Conservation (phyloP, 2,888 invertebrate species). For the Cylloceria caligata region DNA sequence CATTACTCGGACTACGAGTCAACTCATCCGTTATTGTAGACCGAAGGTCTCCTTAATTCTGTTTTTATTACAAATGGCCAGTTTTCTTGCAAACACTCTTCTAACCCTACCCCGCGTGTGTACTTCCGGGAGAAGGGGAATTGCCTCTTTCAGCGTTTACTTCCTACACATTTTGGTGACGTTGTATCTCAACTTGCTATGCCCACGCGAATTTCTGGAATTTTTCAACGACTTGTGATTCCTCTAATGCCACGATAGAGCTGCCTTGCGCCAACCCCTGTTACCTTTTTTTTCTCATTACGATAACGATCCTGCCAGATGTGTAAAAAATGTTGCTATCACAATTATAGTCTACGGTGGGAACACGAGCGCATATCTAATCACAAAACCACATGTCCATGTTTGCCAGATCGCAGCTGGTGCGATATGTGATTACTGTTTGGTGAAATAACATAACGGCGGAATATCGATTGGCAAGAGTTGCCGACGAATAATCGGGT, state of each 20-base stretch:
- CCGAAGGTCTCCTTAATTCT: neutral
- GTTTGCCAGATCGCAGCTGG: slow-evolving; percentile 67
- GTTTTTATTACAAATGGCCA: neutral
- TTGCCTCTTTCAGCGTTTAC: slow-evolving; percentile 18
- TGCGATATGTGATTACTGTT: neutral
- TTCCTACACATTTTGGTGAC: slow-evolving; percentile 22
- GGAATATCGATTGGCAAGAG: neutral
- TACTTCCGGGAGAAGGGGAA: slow-evolving; percentile 34
- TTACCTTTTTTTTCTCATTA: neutral
- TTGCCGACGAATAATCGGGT: neutral
- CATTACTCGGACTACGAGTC: neutral
- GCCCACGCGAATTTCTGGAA: neutral
- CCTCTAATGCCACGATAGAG: neutral
- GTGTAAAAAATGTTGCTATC: neutral
- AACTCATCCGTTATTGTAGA: neutral
- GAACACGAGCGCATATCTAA: slow-evolving; percentile 73
- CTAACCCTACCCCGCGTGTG: slow-evolving; percentile 23
- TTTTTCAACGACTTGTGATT: slow-evolving; percentile 4
- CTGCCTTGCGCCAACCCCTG: neutral
- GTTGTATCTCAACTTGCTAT: neutral
- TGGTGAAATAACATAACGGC: neutral
- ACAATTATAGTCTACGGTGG: neutral
- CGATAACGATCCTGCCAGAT: neutral
- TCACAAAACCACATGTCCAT: slow-evolving; percentile 77
- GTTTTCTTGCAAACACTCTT: neutral